Evolutionary conservation across 2,888 invertebrate genomes (phyloP), one percentile per base, ranked within the genome.

Genomic region (Melipona beecheii): DNA sequence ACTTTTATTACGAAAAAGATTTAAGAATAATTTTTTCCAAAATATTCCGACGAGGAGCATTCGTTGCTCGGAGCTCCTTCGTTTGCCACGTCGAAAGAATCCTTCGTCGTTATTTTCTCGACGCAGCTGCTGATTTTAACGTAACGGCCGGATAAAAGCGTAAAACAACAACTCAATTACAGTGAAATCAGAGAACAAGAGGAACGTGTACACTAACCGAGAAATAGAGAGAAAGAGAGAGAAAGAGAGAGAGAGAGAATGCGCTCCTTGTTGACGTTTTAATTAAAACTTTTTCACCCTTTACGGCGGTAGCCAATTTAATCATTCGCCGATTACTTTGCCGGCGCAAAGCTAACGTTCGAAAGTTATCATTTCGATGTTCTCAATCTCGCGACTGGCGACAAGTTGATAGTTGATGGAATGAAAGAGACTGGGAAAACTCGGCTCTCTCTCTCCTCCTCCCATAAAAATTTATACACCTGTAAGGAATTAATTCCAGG

Each of bases 241-340:
- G 50, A 62, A 27, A 50, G 21, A 43, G 43, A 43, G 9, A 36
- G 36, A 36, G 50, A 62, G 49, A 50, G 21, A 19, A 21, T 52
- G 62, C 50, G 15, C 19, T 60, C 43, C 60, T 9, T 50, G 73
- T 52, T 74, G 52, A 65, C 65, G 43, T 54, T 43, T 75, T 65
- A 65, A 75, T 75, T 65, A 65, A 65, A 65, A 75, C 13, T 65
- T 75, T 43, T 66, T 66, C 43, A 54, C 24, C 36, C 24, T 27
- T 43, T 24, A 17, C 74, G 52, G 9, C 6, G 31, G 13, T 2
- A 19, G 36, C n/a, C 74, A 54, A 56, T 49, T 52, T 54, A 65
- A 43, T 43, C 65, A 54, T 54, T 43, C 31, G 31, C 50, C 27
- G 36, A 64, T 65, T 54, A 56, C 54, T 36, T 52, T 24, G 43